These are phyloP conservation scores for Entosphenus tridentatus DNA, from an alignment of 2,113 vertebrate genomes.

Conservation along the genomic window DNA sequence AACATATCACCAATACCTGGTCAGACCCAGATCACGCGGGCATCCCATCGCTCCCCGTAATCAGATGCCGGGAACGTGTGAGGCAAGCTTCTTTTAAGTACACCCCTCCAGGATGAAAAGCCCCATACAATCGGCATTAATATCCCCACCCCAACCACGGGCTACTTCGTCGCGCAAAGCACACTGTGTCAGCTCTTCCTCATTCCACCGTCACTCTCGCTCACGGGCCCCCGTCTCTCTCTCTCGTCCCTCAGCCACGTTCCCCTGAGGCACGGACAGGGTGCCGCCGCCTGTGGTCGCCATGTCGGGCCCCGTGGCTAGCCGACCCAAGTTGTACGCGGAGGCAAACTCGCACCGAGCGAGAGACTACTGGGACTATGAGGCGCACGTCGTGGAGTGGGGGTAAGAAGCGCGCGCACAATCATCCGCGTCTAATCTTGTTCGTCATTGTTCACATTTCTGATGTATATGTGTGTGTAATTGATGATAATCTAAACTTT, in stretches of 20 bases:
- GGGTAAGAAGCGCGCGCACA: constrained; percentile 32
- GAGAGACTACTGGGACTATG: constrained; percentile 93
- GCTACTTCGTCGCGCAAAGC: too few relatives aligned
- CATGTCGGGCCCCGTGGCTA: constrained; percentile 76
- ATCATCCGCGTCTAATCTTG: not conserved
- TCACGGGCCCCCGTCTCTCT: constrained; percentile 19
- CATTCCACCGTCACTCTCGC: constrained; percentile 9
- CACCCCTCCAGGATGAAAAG: not conserved
- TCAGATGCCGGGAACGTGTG: not conserved
- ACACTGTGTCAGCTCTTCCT: constrained; percentile 7
- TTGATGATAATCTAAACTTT: not conserved
- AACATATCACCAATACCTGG: too few relatives aligned
- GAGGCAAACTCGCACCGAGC: constrained; percentile 87
- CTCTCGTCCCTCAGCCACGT: constrained; percentile 12
- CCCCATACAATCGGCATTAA: not conserved
- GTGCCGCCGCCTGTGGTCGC: constrained; percentile 27
- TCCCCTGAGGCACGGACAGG: constrained; percentile 7
- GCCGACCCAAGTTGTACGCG: constrained; percentile 81
- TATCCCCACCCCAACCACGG: not conserved
- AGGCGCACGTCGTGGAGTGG: constrained; percentile 74
- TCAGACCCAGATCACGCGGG: too few relatives aligned
- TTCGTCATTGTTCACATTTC: not conserved
- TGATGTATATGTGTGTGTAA: not conserved
- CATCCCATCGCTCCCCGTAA: too few relatives aligned
- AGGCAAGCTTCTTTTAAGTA: constrained; percentile 6